Conservation (phyloP, 2,888 invertebrate genomes). For the Cryptocephalus primarius region DNA sequence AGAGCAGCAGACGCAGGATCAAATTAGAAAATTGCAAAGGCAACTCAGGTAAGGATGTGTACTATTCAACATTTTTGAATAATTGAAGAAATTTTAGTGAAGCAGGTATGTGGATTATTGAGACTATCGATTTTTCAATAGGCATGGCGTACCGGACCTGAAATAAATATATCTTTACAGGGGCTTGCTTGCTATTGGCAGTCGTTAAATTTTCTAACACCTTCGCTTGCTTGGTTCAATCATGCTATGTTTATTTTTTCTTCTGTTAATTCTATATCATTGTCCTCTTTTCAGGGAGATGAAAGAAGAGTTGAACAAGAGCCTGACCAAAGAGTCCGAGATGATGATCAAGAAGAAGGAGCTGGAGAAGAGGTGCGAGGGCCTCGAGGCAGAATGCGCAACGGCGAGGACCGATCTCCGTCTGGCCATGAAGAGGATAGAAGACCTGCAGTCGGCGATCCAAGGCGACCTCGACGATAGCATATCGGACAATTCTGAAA, state of each 20-base stretch:
- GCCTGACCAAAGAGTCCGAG: conserved; percentile 65
- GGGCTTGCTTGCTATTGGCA: too few relatives aligned
- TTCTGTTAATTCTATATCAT: neutral
- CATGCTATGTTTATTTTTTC: too few relatives aligned
- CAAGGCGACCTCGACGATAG: conserved; percentile 69
- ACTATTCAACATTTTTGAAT: neutral
- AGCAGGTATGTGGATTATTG: too few relatives aligned
- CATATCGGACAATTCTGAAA: conserved; percentile 57
- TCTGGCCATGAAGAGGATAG: conserved; percentile 78
- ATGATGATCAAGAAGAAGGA: conserved; percentile 61
- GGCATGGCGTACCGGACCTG: too few relatives aligned
- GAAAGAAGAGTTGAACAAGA: conserved; percentile 65
- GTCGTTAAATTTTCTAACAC: too few relatives aligned
- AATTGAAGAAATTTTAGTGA: too few relatives aligned
- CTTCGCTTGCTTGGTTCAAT: too few relatives aligned
- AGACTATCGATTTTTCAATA: too few relatives aligned
- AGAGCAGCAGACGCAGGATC: conserved; percentile 70
- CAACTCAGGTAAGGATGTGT: conserved; percentile 41
- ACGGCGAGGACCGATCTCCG: conserved; percentile 71
- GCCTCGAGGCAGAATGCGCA: conserved; percentile 59
- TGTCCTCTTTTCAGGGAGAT: conserved; percentile 45
- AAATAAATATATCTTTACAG: too few relatives aligned
- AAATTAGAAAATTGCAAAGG: conserved; percentile 61
- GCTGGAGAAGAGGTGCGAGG: conserved; percentile 61
- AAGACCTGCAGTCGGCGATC: conserved; percentile 86